Conservation (phyloP, 2,113 vertebrate species). For the Polyodon spathula region DNA sequence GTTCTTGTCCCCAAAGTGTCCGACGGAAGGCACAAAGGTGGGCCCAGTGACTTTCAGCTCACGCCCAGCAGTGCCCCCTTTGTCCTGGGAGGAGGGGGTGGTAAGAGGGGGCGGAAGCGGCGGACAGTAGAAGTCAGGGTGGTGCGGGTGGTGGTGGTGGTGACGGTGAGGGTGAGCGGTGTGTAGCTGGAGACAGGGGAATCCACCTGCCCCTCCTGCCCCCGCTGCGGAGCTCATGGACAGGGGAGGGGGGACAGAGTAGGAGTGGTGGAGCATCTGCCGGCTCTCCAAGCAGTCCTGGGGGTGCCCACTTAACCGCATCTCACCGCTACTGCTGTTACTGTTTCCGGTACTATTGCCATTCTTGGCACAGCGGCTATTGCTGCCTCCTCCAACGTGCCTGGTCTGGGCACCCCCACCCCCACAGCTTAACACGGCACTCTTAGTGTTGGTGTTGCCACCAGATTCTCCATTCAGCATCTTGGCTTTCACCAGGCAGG, state of each 20-base stretch:
- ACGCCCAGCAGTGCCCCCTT: conserved; percentile 50
- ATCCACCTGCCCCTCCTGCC: conserved; percentile 62
- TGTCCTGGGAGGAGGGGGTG: conserved; percentile 69
- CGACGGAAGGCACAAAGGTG: conserved; percentile 81
- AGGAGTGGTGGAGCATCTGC: conserved; percentile 80
- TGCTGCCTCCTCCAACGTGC: conserved; percentile 36
- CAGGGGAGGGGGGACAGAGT: conserved; percentile 68
- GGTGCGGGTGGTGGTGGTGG: conserved; percentile 53
- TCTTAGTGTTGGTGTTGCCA: conserved; percentile 39
- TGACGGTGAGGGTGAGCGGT: conserved; percentile 56
- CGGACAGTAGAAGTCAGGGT: conserved; percentile 78
- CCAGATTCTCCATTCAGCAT: conserved; percentile 68
- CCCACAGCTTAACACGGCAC: conserved; percentile 66
- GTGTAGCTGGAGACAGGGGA: conserved; percentile 86
- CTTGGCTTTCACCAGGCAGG: conserved; percentile 82
- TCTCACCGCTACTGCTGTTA: conserved; percentile 47
- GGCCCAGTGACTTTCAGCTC: conserved; percentile 77
- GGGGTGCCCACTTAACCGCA: conserved; percentile 73
- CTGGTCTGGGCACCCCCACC: conserved; percentile 55
- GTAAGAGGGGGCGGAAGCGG: conserved; percentile 54
- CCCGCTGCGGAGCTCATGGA: conserved; percentile 63
- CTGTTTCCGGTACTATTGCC: conserved; percentile 18
- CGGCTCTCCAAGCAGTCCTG: conserved; percentile 79
- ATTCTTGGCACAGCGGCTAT: conserved; percentile 64
- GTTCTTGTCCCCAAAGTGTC: conserved; percentile 73